Evolutionary conservation across 2,888 invertebrate genomes (phyloP).

Genomic region (Aleiodes leptofemur): DNA sequence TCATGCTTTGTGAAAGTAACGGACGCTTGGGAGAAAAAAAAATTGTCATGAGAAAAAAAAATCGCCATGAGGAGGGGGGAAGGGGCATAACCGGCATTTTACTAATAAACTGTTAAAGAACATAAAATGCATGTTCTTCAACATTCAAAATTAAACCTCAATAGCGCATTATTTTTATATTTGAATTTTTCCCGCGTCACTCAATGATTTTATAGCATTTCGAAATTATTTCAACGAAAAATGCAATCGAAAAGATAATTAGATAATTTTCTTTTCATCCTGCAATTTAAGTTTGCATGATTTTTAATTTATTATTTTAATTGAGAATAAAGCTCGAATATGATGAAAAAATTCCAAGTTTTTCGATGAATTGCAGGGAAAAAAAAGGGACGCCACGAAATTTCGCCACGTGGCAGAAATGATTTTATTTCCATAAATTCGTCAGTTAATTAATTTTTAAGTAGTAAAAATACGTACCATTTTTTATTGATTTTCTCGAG

Average conservation of each 20-base stretch:
- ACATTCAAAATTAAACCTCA: not conserved
- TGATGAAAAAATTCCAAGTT: not conserved
- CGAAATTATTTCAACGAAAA: not conserved
- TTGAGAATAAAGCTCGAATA: not conserved
- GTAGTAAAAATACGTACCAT: conserved; percentile 32
- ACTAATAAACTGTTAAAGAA: conserved; percentile 2
- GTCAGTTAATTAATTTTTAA: too few relatives aligned
- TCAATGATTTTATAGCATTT: not conserved
- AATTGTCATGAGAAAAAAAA: conserved; percentile 10
- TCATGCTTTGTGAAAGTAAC: conserved; percentile 7
- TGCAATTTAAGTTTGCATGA: not conserved
- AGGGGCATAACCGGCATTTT: conserved; percentile 14
- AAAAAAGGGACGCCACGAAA: not conserved
- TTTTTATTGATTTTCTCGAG: conserved; percentile 21
- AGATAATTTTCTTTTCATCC: not conserved
- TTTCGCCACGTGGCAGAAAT: conserved; percentile 24
- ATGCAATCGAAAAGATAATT: not conserved
- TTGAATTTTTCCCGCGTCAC: not conserved
- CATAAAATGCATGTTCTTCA: not conserved
- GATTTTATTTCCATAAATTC: not conserved
- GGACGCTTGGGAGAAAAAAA: conserved; percentile 2
- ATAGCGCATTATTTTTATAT: not conserved
- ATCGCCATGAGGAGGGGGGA: not conserved
- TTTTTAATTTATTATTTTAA: not conserved
- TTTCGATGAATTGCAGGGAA: not conserved